Evolutionary conservation across 2,113 vertebrate genomes (phyloP), one percentile per base, ranked within the genome.

Genomic region (Phalacrocorax aristotelis): DNA sequence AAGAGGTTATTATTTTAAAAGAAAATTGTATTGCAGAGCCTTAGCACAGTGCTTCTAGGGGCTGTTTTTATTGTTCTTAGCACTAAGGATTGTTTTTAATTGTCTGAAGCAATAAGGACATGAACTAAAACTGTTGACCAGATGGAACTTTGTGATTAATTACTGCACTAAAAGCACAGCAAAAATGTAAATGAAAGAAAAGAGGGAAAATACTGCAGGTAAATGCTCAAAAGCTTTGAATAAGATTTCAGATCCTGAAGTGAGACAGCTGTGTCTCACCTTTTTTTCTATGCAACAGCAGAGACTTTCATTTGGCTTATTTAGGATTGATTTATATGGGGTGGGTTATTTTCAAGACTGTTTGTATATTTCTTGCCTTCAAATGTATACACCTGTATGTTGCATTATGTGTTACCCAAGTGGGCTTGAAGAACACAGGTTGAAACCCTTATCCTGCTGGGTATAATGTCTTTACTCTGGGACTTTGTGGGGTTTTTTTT

Each of bases 71-170:
- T 70, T 97, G 85, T 93, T 87, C 46, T 93, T 88, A 68, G 3
- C 5, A 21, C 70, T 71, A 78, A 96, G 65, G 68, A 88, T 91
- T 97, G 71, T 77, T 96, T 97, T 97, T 96, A 97, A 96, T 97
- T 95, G 88, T 97, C 61, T 70, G 57, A 97, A 97, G 79, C 71
- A 84, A 92, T 89, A 93, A 97, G 74, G 57, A 86, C 97, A 91
- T 68, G 44, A 97, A 96, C 94, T 95, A 83, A 97, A 97, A 95
- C 89, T 75, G 61, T 95, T 97, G 82, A 92, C 92, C 93, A 97
- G 84, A 89, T 97, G 96, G 94, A 97, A 97, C 88, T 95, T 97
- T 65, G 62, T 97, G 93, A 94, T 97, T 97, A 97, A 97, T 90
- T 83, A 19, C 68, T 44, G 66, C n/a, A 57, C 52, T 83, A 69